Base-by-base conservation (phyloP, 2,113 vertebrate species). In the Charadrius vociferus region DNA sequence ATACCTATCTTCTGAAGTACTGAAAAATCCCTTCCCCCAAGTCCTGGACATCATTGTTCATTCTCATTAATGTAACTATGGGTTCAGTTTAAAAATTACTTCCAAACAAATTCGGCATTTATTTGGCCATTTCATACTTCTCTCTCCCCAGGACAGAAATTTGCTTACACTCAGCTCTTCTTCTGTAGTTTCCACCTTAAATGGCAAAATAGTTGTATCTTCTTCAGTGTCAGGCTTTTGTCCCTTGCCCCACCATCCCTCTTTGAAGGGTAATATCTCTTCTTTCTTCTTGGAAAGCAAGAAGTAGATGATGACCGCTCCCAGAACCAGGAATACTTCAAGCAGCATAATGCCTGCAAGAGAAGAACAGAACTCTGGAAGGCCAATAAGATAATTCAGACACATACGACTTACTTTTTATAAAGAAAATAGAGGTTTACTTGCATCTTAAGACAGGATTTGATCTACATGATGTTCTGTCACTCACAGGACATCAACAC, bases 211-310 rank as follows among this genome's bases (percentile, higher is more conserved):
- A 47, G 89, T 94, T 82, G 91, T 70, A 20, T 98, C 98, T 59
- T 98, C 98, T 37, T 45, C 68, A 21, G 49, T 18, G 1, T 87
- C 43, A 63, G 96, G 95, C 72, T 96, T 97, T 9, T 85, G 50
- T 8, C 98, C 98, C 5, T 91, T 95, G 11, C 98, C 98, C 98
- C 98, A 99, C 98, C 98, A 99, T 22, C 98, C 98, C 47, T 98
- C 97, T 43, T 90, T 97, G 41, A 98, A 96, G 6, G 96, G 84
- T 59, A 98, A n/a, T 0, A 41, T 95, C 56, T 98, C 98, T 59
- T 98, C 96, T 61, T 97, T 98, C 93, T 91, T 97, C 90, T 81
- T 86, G 52, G 92, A 96, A 53, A 98, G 3, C 1, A 97, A 85
- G 55, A 96, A 97, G 90, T 98, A 98, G 91, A 98, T 39, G 82